Conservation (phyloP, 2,113 vertebrate genomes). For the Odocoileus hemionus region DNA sequence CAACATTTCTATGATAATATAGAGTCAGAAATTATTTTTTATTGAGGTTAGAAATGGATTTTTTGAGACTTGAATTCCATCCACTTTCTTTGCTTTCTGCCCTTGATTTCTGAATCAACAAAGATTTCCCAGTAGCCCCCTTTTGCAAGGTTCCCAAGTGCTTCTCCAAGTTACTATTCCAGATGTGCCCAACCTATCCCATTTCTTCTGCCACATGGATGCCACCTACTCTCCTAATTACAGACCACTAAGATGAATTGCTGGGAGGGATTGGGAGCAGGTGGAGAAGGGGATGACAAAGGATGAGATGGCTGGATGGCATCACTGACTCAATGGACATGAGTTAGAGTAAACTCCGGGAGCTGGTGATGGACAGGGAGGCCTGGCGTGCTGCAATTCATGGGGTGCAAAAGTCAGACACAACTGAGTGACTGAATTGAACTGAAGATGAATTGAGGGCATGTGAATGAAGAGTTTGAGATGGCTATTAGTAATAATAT, state of each 20-base stretch:
- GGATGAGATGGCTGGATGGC: too few relatives aligned
- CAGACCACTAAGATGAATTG: not conserved
- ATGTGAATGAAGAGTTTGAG: not conserved
- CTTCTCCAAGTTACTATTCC: not conserved
- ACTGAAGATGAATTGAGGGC: not conserved
- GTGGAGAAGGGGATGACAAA: too few relatives aligned
- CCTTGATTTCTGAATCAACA: not conserved
- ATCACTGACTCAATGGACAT: too few relatives aligned
- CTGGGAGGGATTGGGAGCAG: too few relatives aligned
- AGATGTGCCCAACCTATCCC: not conserved
- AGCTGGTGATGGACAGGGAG: too few relatives aligned
- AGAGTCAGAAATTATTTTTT: not conserved
- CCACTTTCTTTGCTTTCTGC: not conserved
- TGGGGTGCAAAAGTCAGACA: too few relatives aligned
- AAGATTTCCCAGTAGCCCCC: not conserved
- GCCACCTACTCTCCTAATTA: not conserved
- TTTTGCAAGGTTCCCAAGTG: not conserved
- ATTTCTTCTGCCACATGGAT: not conserved
- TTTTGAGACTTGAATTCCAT: not conserved
- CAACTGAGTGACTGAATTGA: too few relatives aligned
- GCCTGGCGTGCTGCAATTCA: too few relatives aligned
- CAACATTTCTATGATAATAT: not conserved
- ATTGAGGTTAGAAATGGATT: not conserved
- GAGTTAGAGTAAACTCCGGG: too few relatives aligned
- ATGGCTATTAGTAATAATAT: not conserved